These are phyloP conservation scores for Enteromius treurensis DNA, from an alignment of 2,797 vertebrate species.

Conservation along the genomic window DNA sequence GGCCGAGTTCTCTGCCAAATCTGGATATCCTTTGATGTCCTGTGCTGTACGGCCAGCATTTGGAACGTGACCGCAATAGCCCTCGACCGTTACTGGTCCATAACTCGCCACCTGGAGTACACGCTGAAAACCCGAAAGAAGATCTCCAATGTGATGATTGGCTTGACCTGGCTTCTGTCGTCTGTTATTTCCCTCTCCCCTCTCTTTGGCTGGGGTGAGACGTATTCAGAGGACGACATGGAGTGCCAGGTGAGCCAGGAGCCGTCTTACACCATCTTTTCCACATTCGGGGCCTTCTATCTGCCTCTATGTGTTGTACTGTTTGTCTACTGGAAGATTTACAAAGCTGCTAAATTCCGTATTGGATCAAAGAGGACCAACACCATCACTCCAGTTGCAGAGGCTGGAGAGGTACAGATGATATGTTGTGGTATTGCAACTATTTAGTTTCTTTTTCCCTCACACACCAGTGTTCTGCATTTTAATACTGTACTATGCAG, in stretches of 20 bases:
- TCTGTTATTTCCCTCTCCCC: conserved; percentile 93
- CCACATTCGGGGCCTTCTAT: conserved; percentile 96
- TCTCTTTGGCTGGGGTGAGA: conserved; percentile 94
- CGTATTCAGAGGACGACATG: conserved; percentile 83
- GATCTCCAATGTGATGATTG: conserved; percentile 93
- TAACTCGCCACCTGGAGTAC: conserved; percentile 93
- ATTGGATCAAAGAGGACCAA: conserved; percentile 87
- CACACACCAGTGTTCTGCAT: not conserved
- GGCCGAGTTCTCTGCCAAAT: conserved; percentile 90
- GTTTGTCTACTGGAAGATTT: conserved; percentile 97
- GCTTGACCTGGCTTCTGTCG: conserved; percentile 90
- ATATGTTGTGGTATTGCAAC: not conserved
- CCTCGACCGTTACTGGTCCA: conserved; percentile 97
- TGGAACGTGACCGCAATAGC: conserved; percentile 98
- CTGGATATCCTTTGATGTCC: conserved; percentile 94
- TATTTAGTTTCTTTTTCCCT: not conserved
- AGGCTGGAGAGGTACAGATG: conserved; percentile 79
- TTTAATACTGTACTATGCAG: not conserved
- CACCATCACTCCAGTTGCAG: conserved; percentile 86
- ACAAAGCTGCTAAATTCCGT: conserved; percentile 91
- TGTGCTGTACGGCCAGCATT: conserved; percentile 98
- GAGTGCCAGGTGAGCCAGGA: conserved; percentile 94
- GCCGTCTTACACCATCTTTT: conserved; percentile 94
- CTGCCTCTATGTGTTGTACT: conserved; percentile 94
- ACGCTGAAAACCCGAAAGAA: conserved; percentile 87